phyloP scores from a whole-genome alignment of 2,888 invertebrate species.

The Nineta flava region DNA sequence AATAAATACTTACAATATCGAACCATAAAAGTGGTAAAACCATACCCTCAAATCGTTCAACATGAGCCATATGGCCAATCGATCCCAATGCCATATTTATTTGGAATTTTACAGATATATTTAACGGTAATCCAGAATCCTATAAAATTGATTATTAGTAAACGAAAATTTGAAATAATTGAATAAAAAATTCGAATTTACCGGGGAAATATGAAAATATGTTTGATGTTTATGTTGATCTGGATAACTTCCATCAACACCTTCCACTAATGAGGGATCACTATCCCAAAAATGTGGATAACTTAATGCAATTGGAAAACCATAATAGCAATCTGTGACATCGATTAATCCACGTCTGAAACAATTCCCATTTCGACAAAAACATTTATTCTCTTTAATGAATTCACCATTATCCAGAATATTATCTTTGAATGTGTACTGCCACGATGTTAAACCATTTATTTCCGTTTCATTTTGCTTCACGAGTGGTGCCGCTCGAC shows the following conservation, averaged over 20 bases:
- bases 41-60: constrained; percentile 49
- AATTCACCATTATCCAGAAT: constrained; percentile 61
- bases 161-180: neutral
- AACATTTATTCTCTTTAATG: constrained; percentile 64
- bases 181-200: constrained; percentile 25
- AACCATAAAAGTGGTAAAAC: constrained; percentile 75
- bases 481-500: constrained; percentile 64
- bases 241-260: constrained; percentile 53
- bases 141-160: constrained; percentile 11
- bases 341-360: constrained; percentile 62
- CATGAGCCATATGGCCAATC: constrained; percentile 46
- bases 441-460: constrained; percentile 47
- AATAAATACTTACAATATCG: constrained; percentile 60
- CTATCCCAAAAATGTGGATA: constrained; percentile 75
- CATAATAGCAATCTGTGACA: constrained; percentile 76
- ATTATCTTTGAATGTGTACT: constrained; percentile 60
- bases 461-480: constrained; percentile 41
- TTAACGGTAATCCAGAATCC: constrained; percentile 60
- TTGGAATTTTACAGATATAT: constrained; percentile 66
- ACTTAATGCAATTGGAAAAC: constrained; percentile 77
- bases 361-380: constrained; percentile 57
- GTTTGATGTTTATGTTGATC: constrained; percentile 46
- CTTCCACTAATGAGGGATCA: constrained; percentile 43
- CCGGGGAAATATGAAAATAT: constrained; percentile 64
- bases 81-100: constrained; percentile 72